Evolutionary conservation across 2,113 vertebrate species (phyloP).

Genomic region (Nerophis lumbriciformis): DNA sequence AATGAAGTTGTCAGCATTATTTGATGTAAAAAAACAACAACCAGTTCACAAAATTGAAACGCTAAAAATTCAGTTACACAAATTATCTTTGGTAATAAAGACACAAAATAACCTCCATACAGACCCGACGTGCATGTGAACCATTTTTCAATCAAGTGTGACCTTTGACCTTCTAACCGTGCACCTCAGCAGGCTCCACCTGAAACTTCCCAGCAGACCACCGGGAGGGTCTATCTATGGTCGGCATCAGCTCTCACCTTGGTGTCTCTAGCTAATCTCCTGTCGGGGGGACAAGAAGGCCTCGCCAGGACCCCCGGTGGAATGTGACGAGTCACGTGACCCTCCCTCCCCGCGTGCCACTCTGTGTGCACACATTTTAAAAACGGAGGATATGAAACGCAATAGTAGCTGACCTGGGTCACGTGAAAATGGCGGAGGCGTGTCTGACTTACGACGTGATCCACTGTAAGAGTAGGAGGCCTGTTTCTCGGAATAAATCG

Average conservation of each 20-base stretch:
- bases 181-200: background rate
- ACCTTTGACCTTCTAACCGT: background rate
- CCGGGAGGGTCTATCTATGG: background rate
- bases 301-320: background rate
- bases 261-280: background rate
- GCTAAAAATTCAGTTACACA: no score
- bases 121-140: background rate
- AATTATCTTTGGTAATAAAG: no score
- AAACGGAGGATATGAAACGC: conserved; percentile 1
- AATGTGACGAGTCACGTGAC: background rate
- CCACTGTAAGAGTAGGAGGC: background rate
- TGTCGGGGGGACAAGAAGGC: background rate
- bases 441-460: conserved; percentile 1
- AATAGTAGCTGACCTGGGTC: conserved; percentile 8
- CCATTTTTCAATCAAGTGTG: no score
- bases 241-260: background rate
- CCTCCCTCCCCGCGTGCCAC: background rate
- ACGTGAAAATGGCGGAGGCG: conserved; percentile 1
- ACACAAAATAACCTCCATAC: background rate
- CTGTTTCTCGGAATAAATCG: conserved; percentile 2
- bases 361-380: background rate
- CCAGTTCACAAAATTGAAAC: no score
- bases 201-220: background rate
- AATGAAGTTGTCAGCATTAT: no score
- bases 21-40: no score